Evolutionary conservation across 1,140 invertebrate genomes (phyloP), one percentile per base, ranked within the genome.

Genomic region (Bilobella aurantiaca): DNA sequence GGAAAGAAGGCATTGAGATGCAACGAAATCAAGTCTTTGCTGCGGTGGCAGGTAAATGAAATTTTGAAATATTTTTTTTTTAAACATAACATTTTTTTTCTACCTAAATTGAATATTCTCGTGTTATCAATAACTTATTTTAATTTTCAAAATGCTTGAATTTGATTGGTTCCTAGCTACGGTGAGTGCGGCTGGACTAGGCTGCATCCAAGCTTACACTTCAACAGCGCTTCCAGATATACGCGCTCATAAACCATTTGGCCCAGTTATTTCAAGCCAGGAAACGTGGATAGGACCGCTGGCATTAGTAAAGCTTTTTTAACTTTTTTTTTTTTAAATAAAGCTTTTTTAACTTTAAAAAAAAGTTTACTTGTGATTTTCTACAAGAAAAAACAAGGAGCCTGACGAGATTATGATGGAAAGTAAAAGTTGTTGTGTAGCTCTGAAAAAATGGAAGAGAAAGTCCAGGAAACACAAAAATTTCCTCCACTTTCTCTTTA

Each of bases 141-240:
- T 14, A 3, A 27, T 23, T 14, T 14, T 12, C 3, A 60, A 29
- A 42, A 18, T 42, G 34, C 21, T 21, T 5, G 53, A 56, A 21
- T 12, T 12, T 57, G 5, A n/a, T 12, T n/a, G 23, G 23, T 57
- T 57, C 58, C 53, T 37, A 71, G 70, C 67, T 14, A 72, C 69
- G 31, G 31, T 67, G 28, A 65, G 70, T 28, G 49, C 68, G 23
- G 18, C 66, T n/a, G 68, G 64, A 14, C 21, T 72, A 14, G 70
- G 70, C 29, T 23, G 64, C 1, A 66, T 68, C 27, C 25, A 68
- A 1, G n/a, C 37, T 27, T 72, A 61, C 58, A 68, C 70, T 14
- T 63, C 70, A n/a, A 66, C 62, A 8, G 70, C 71, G 16, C 42
- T 72, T 3, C 71, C 71, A 2, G 64, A 69, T 47, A 49, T 72